Percentiles rank a stretch among this genome's conserved stretches.
phyloP scores from a whole-genome alignment of 2,797 vertebrate genomes.

The Phoxinus dragarum region DNA sequence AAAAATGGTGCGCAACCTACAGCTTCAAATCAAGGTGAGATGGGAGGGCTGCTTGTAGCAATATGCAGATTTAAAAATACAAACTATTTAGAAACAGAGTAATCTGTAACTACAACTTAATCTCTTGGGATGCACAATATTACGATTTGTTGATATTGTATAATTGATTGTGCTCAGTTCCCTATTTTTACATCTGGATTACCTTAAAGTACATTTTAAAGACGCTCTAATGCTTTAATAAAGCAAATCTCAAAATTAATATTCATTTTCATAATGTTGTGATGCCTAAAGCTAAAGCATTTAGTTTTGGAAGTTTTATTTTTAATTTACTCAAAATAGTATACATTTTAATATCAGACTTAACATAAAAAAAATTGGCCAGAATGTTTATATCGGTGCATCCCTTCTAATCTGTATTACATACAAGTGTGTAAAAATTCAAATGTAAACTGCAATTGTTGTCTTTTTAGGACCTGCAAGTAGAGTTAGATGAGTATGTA shows the following conservation, averaged over 20 bases:
- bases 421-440: not conserved
- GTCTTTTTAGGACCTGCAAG: conserved; percentile 80
- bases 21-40: conserved; percentile 87
- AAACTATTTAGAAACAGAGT: not conserved
- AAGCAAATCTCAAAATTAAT: not conserved
- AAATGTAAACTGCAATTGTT: not conserved
- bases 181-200: not conserved
- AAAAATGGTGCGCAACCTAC: conserved; percentile 83
- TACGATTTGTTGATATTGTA: not conserved
- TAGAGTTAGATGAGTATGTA: conserved; percentile 84
- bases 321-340: not conserved
- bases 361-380: not conserved
- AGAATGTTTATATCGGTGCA: not conserved
- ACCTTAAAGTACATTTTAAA: not conserved
- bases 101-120: not conserved
- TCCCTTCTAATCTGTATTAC: not conserved
- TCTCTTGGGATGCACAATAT: not conserved
- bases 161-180: not conserved
- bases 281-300: not conserved
- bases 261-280: conserved; percentile 1
- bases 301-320: not conserved
- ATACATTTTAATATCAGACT: not conserved
- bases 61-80: not conserved
- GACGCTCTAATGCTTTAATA: not conserved
- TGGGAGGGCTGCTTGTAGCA: not conserved